A percentile compares a stretch with the other conserved stretches of the same genome.
phyloP scores from a whole-genome alignment of 2,113 vertebrate species.

The Petrocephalus zakoni region DNA sequence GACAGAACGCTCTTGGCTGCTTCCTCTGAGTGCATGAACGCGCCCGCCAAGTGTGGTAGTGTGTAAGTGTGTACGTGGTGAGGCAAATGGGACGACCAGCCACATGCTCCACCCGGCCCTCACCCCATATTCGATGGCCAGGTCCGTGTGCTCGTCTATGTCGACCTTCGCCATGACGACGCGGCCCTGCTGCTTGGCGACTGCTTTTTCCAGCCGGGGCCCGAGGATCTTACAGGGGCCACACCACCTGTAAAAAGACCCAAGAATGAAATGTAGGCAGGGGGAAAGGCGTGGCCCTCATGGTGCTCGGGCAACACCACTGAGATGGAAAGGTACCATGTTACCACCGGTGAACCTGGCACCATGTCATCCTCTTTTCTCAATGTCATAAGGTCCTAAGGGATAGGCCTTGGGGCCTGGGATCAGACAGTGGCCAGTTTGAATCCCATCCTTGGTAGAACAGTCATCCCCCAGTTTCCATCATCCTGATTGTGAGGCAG shows the following conservation, averaged over 20 bases:
- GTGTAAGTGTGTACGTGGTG: too few species aligned
- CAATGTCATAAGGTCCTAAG: too few species aligned
- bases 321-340: too few species aligned
- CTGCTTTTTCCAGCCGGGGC: constrained; percentile 83
- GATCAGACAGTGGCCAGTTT: too few species aligned
- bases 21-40: neutral
- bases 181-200: constrained; percentile 85
- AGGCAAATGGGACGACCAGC: too few species aligned
- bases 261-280: neutral
- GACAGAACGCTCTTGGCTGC: neutral
- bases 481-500: too few species aligned
- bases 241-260: constrained; percentile 76
- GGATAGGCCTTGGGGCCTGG: too few species aligned
- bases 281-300: neutral
- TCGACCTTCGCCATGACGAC: constrained; percentile 97
- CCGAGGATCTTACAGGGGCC: constrained; percentile 94
- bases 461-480: too few species aligned
- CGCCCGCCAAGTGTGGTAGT: too few species aligned
- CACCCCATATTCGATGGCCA: constrained; percentile 95
- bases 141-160: constrained; percentile 95
- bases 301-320: neutral
- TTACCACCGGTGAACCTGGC: neutral
- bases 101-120: constrained; percentile 11
- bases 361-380: too few species aligned
- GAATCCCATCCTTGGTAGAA: too few species aligned